Conservation (phyloP, 2,113 vertebrate species). For the Crotalus viridis region DNA sequence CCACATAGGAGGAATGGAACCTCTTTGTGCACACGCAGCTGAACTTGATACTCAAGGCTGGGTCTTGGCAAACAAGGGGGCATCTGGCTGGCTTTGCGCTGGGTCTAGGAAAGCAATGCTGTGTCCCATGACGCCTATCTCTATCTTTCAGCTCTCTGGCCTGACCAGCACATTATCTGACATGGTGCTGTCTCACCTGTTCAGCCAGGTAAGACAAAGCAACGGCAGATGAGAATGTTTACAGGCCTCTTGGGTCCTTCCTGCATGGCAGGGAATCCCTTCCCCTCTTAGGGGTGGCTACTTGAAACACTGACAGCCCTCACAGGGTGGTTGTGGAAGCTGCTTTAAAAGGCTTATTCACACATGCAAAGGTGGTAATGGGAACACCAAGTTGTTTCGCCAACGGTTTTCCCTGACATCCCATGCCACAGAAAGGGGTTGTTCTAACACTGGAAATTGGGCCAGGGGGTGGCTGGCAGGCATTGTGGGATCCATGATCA, state of each 20-base stretch:
- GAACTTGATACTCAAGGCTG: not conserved
- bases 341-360: not conserved
- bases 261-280: not conserved
- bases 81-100: not conserved
- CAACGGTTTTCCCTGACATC: not conserved
- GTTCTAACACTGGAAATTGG: not conserved
- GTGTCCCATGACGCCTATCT: not conserved
- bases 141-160: slow-evolving; percentile 79
- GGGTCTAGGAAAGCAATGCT: not conserved
- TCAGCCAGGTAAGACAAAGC: slow-evolving; percentile 87
- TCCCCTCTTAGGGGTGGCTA: not conserved
- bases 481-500: not conserved
- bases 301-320: not conserved
- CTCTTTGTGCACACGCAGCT: not conserved
- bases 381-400: not conserved
- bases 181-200: slow-evolving; percentile 89
- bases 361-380: not conserved
- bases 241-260: not conserved
- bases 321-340: not conserved
- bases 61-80: not conserved
- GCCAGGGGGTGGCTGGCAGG: not conserved
- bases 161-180: slow-evolving; percentile 89
- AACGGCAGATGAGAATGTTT: not conserved
- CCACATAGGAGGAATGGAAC: not conserved
- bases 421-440: not conserved